Base-by-base conservation (phyloP, 1,140 invertebrate genomes). In the Penaeus chinensis region DNA sequence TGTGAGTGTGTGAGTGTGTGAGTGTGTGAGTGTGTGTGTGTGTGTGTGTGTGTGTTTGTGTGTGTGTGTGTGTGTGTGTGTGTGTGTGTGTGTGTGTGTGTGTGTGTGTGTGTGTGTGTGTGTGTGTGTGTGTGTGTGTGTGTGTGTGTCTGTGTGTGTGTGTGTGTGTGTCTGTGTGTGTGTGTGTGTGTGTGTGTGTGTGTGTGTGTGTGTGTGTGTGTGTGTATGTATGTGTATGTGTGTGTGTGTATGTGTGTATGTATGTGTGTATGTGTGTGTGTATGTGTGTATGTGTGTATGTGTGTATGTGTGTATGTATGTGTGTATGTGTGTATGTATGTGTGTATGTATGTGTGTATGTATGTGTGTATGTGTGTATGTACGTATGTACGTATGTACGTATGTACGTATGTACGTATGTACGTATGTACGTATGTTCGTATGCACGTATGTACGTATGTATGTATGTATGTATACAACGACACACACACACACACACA, bases 401-500 rank as follows among this genome's bases (percentile, higher is more conserved):
- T 74, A 24, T 74, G 37, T 74, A 74, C 19, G 62, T 77, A 71
- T 82, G 54, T 62, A 37, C 60, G 62, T 54, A 71, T 77, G 47
- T 47, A n/a, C 4, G 7, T 22, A n/a, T 32, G 7, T 27, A 74
- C 16, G 27, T 74, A 74, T 74, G 10, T 27, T 8, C 3, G 10
- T 74, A 74, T 74, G 37, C 27, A 74, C 27, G 24, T 71, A 71
- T 71, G n/a, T n/a, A 71, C 2, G 5, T 71, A 71, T 71, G 10
- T 74, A 74, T 27, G 24, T 74, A 32, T 74, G 24, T 27, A 74
- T 74, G 24, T 71, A n/a, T 22, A 71, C n/a, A 4, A 24, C 24
- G 37, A 69, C 65, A 69, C 65, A 69, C 65, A 69, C 65, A 69
- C 65, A 69, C 65, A 69, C 65, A 69, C 32, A 69, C 32, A 69